phyloP scores from a whole-genome alignment of 1,140 invertebrate species.

The Drosophila eugracilis region DNA sequence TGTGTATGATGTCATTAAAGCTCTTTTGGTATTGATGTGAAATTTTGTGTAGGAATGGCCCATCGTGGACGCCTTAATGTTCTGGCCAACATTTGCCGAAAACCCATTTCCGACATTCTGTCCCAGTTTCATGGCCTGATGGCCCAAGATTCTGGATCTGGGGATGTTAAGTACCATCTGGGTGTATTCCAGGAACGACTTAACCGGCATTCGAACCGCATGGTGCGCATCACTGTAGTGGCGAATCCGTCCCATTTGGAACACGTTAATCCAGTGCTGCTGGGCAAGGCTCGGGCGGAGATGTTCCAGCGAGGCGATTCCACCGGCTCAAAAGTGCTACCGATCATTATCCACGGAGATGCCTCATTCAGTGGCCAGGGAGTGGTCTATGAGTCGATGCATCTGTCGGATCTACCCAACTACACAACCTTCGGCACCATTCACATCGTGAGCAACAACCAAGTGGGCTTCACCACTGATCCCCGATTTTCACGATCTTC shows the following conservation, averaged over 20 bases:
- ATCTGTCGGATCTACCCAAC: constrained; percentile 92
- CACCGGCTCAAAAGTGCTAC: constrained; percentile 90
- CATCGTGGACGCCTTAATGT: constrained; percentile 96
- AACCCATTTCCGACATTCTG: constrained; percentile 94
- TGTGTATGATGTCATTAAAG: not conserved
- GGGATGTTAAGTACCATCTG: constrained; percentile 98
- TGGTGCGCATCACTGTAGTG: constrained; percentile 92
- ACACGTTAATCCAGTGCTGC: constrained; percentile 93
- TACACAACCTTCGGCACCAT: constrained; percentile 96
- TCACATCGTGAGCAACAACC: constrained; percentile 96
- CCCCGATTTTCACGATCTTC: constrained; percentile 90
- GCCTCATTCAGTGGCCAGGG: constrained; percentile 96
- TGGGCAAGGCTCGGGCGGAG: constrained; percentile 93
- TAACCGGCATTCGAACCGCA: constrained; percentile 92
- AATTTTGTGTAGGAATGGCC: constrained; percentile 94
- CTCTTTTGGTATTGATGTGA: not conserved
- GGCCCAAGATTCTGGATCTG: constrained; percentile 91
- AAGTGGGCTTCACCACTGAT: constrained; percentile 97
- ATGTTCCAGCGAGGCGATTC: constrained; percentile 93
- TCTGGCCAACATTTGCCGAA: constrained; percentile 94
- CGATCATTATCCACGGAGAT: constrained; percentile 94
- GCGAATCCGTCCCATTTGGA: constrained; percentile 97
- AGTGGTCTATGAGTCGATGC: constrained; percentile 94
- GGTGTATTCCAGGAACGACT: constrained; percentile 93
- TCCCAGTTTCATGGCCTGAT: constrained; percentile 93